Evolutionary conservation across 2,888 invertebrate species (phyloP).

Genomic region (Tenthredo notha): DNA sequence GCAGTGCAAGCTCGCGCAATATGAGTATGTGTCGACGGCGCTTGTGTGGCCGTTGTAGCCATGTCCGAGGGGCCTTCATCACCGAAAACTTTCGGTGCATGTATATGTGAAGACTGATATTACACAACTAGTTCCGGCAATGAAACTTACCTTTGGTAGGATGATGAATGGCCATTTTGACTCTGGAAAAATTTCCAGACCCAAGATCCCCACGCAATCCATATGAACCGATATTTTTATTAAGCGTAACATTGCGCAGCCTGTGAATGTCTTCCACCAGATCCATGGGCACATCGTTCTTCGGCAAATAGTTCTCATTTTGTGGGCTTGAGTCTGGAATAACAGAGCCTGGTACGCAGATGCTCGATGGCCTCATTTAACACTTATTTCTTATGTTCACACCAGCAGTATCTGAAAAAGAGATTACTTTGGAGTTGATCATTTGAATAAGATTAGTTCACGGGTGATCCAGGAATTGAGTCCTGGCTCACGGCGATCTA

Average conservation of each 20-base stretch:
- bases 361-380: slow-evolving; percentile 50
- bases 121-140: background rate
- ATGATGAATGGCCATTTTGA: slow-evolving; percentile 87
- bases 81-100: too few relatives aligned
- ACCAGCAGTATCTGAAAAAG: background rate
- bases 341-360: slow-evolving; percentile 49
- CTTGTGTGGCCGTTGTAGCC: too few relatives aligned
- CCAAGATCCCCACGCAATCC: slow-evolving; percentile 88
- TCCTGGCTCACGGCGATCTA: too few relatives aligned
- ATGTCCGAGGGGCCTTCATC: too few relatives aligned
- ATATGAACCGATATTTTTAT: slow-evolving; percentile 88
- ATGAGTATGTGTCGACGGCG: too few relatives aligned
- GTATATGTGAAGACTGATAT: too few relatives aligned
- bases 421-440: too few relatives aligned
- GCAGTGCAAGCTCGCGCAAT: too few relatives aligned
- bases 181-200: slow-evolving; percentile 89
- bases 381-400: background rate
- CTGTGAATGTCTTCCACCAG: slow-evolving; percentile 65
- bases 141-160: slow-evolving; percentile 83
- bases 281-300: slow-evolving; percentile 43
- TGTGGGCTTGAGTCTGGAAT: slow-evolving; percentile 27
- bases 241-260: slow-evolving; percentile 84
- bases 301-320: slow-evolving; percentile 22
- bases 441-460: too few relatives aligned
- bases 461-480: too few relatives aligned